Evolutionary conservation across 23 tunicate species (phyloP), one percentile per base, ranked within the genome.

Genomic region (Trididemnum nubilum): DNA sequence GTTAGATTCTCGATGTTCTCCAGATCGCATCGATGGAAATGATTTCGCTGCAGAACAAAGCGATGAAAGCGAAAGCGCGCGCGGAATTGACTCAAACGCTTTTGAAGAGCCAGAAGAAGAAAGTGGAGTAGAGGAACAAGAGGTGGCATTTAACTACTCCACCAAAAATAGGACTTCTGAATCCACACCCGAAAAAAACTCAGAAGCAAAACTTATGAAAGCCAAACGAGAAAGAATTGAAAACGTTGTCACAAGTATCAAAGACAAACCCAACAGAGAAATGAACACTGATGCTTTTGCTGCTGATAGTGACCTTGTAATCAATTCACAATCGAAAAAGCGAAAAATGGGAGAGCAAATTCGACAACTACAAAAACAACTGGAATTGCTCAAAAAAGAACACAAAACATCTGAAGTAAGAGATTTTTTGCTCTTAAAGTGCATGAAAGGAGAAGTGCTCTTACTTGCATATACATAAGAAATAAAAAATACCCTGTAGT

Each of bases 161-260:
- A 73, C 58, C 29, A 38, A 39, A 40, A 73, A 52, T 25, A 21
- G 39, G 15, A 15, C 38, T 25, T 29, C 76, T 9, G 38, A 32
- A 18, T 7, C 26, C 4, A 24, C 18, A 33, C 18, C 37, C 3
- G 39, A 24, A 32, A 27, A 33, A 2, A 12, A 32, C 18, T 21
- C 40, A 3, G 81, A 77, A 29, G 35, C 24, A 15, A 49, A 39
- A 5, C 24, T 75, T 9, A 37, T 31, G 69, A 38, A 85, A 39
- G 88, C 90, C 28, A 88, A 88, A 77, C 72, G 87, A 28, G 87
- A 64, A 0, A 51, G 94, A 28, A 85, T 88, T 0, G 94, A 88
- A 66, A 88, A 88, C 63, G 81, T 88, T 28, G 94, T 88, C 35
- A 82, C 84, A 22, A 88, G 69, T 39, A 88, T 88, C 3, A 64